These are phyloP conservation scores for Steatornis caripensis DNA, from an alignment of 2,113 vertebrate genomes.

Conservation along the genomic window DNA sequence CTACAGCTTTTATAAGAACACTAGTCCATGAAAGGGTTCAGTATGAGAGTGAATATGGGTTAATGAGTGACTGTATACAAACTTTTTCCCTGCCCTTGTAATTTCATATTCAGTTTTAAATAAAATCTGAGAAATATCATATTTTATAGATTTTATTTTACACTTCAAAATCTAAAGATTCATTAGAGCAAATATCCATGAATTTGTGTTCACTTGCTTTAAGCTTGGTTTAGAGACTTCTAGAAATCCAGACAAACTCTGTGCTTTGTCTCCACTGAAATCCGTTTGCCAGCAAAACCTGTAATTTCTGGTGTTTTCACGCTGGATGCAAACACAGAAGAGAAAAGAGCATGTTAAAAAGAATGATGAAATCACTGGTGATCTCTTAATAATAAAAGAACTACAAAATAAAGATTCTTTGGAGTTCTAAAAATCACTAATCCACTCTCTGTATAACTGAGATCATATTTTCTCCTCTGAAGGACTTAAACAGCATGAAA, in stretches of 20 bases:
- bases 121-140: background rate
- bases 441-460: background rate
- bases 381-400: background rate
- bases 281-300: background rate
- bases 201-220: background rate
- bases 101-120: background rate
- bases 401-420: background rate
- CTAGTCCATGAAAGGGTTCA: background rate
- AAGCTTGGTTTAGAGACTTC: background rate
- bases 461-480: background rate
- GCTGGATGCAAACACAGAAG: background rate
- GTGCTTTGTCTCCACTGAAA: background rate
- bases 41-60: background rate
- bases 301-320: background rate
- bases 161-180: background rate
- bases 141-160: background rate
- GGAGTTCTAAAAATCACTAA: background rate
- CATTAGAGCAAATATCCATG: background rate
- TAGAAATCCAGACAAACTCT: background rate
- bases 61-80: background rate
- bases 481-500: background rate
- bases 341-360: background rate
- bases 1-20: background rate
- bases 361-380: background rate
- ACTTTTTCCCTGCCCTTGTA: background rate